A percentile compares a stretch with the other conserved stretches of the same genome.
These are phyloP conservation scores for Nymphalis polychloros DNA, from an alignment of 2,888 invertebrate genomes.

Conservation along the genomic window DNA sequence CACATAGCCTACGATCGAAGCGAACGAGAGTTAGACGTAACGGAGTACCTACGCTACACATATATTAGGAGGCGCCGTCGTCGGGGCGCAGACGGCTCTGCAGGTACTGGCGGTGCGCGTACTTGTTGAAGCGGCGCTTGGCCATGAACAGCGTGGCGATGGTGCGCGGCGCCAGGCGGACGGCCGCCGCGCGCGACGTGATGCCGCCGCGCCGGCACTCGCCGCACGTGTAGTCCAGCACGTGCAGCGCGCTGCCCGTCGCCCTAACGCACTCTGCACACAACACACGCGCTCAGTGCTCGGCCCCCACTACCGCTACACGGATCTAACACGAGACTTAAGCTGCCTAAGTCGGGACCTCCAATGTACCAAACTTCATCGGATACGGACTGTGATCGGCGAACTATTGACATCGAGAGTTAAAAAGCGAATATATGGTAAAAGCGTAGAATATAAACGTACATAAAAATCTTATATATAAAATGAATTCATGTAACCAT, in stretches of 20 bases:
- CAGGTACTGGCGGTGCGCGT: conserved; percentile 78
- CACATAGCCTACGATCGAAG: conserved; percentile 50
- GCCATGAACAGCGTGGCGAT: conserved; percentile 80
- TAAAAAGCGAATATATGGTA: conserved; percentile 36
- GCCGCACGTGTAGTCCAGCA: conserved; percentile 78
- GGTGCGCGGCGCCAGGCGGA: conserved; percentile 74
- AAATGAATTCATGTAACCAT: conserved; percentile 39
- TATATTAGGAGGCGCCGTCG: conserved; percentile 30
- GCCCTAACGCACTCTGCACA: conserved; percentile 76
- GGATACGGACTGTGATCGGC: conserved; percentile 23
- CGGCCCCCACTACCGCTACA: conserved; percentile 31
- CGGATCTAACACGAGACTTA: conserved; percentile 57
- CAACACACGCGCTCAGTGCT: not conserved
- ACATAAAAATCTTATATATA: conserved; percentile 20
- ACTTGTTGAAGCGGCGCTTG: conserved; percentile 80
- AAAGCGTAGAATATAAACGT: conserved; percentile 31
- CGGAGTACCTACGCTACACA: conserved; percentile 46
- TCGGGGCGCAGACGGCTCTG: conserved; percentile 49
- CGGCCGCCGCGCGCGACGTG: conserved; percentile 77
- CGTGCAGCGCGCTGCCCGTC: conserved; percentile 64
- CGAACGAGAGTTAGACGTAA: conserved; percentile 60
- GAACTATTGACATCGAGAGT: conserved; percentile 33
- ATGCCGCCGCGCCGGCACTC: conserved; percentile 78
- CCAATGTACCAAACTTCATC: conserved; percentile 18
- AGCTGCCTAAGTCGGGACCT: conserved; percentile 50